Conservation (phyloP, 2,797 vertebrate genomes). For the Phalanger gymnotis region DNA sequence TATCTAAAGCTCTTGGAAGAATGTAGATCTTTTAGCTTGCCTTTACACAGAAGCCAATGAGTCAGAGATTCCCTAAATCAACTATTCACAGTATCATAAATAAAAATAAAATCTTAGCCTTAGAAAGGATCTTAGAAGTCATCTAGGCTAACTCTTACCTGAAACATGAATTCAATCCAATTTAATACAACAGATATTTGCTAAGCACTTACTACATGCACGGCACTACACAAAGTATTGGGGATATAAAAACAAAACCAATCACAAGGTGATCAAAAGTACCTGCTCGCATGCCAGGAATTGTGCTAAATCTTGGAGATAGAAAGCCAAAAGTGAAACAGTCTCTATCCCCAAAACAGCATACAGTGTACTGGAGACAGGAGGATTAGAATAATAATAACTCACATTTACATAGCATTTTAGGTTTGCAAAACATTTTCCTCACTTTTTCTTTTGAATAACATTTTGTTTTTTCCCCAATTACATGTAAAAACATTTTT, state of each 20-base stretch:
- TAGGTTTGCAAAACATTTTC: neutral
- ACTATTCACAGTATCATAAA: neutral
- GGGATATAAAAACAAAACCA: neutral
- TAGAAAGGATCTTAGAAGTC: neutral
- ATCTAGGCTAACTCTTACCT: neutral
- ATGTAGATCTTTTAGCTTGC: neutral
- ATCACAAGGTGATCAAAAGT: neutral
- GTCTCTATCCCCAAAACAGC: neutral
- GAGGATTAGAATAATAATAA: neutral
- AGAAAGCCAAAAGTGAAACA: neutral
- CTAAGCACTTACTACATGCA: neutral
- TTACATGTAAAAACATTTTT: too few species aligned
- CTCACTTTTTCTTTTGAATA: too few species aligned
- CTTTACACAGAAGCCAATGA: neutral
- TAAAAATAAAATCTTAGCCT: neutral
- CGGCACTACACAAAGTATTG: neutral
- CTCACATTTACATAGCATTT: neutral
- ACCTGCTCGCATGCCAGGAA: neutral
- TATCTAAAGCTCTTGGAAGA: neutral
- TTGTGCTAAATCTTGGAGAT: neutral
- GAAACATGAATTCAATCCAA: neutral
- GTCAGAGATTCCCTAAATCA: neutral
- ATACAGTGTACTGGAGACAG: neutral
- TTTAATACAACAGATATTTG: neutral
- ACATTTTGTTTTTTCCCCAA: too few species aligned